phyloP scores from a whole-genome alignment of 2,888 invertebrate species.

The Tuta absoluta region DNA sequence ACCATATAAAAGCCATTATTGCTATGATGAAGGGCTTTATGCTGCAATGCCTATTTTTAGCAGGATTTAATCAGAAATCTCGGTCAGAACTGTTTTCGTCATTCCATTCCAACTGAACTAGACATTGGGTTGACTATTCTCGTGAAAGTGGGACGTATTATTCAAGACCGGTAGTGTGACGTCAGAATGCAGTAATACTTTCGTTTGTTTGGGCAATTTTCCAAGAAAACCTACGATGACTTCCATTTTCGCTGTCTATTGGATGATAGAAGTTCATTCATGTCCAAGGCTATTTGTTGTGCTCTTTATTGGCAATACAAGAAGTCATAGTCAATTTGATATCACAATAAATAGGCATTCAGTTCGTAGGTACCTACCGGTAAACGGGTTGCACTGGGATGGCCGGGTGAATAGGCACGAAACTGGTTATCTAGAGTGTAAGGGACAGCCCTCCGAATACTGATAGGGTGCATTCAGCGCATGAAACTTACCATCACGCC shows the following conservation, averaged over 20 bases:
- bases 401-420: too few species aligned
- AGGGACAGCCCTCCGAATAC: too few species aligned
- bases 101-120: conserved; percentile 59
- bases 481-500: too few species aligned
- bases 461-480: too few species aligned
- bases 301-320: not conserved
- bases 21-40: conserved; percentile 32
- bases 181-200: conserved; percentile 41
- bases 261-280: conserved; percentile 13
- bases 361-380: too few species aligned
- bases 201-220: conserved; percentile 57
- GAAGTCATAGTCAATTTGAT: too few species aligned
- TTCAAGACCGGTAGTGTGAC: conserved; percentile 49
- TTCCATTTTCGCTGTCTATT: conserved; percentile 23
- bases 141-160: conserved; percentile 56
- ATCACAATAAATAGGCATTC: too few species aligned
- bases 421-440: too few species aligned
- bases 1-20: conserved; percentile 32
- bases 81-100: conserved; percentile 42
- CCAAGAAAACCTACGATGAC: conserved; percentile 49
- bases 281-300: not conserved
- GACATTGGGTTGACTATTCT: conserved; percentile 63
- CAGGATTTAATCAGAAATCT: conserved; percentile 39
- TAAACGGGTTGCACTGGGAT: too few species aligned
- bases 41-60: conserved; percentile 41